Evolutionary conservation across 2,797 vertebrate species (phyloP), one percentile per base, ranked within the genome.

Genomic region (Acipenser ruthenus): DNA sequence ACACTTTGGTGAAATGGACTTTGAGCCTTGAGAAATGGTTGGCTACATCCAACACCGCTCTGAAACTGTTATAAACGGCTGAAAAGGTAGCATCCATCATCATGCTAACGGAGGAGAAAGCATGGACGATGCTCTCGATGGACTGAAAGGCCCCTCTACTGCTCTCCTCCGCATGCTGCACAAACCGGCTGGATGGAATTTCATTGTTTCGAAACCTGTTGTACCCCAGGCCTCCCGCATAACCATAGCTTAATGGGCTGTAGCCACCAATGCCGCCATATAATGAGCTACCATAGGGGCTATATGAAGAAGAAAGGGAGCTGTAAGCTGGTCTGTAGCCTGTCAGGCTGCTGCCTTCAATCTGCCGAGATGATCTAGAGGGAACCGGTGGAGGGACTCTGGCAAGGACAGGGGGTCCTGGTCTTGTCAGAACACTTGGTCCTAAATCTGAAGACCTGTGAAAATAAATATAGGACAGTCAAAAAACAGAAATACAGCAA

Each of bases 71-170:
- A 73, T 97, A 97, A 8, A 98, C 94, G 0, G 97, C 97, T 0
- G 96, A 98, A 77, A 97, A 99, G 15, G 96, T 98, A 62, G 97
- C 96, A 11, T 99, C 95, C 87, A 98, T 86, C 97, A 99, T 98
- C 95, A 97, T 98, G 80, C 96, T 98, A 67, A 99, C 94, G 0
- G 96, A 98, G 18, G 91, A 85, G 58, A 99, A 99, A 0, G 96
- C 95, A 6, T 98, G 95, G n/a, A 99, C 97, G 0, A 98, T 98
- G 77, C 97, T 99, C 71, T 98, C 96, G 8, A 99, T 95, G 73
- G 96, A 98, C 85, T 99, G 95, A 77, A 98, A 99, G 6, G 96
- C 96, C 0, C 95, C 93, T 0, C 95, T 90, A 83, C 97, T 99
- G 86, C 94, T 94, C 80, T 98, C 96, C 79, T 99, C 95, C 0